phyloP scores from a whole-genome alignment of 2,888 invertebrate genomes.

The Drosophila emarginata region DNA sequence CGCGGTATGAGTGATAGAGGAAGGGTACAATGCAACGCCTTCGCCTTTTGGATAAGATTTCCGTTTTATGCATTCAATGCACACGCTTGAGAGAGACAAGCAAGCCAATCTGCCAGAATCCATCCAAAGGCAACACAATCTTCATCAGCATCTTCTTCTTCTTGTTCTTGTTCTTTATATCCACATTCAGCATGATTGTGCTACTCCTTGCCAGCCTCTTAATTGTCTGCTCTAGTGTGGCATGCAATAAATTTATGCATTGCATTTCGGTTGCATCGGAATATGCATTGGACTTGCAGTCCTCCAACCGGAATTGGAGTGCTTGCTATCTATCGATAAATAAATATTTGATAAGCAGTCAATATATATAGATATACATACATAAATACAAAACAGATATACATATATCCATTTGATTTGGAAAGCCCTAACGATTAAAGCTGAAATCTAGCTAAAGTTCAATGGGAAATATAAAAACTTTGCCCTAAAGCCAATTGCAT shows the following conservation, averaged over 20 bases:
- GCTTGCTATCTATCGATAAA: slow-evolving; percentile 48
- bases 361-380: slow-evolving; percentile 13
- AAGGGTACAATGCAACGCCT: slow-evolving; percentile 38
- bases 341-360: slow-evolving; percentile 72
- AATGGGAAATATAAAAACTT: no score
- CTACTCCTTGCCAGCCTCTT: slow-evolving; percentile 43
- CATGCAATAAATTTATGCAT: slow-evolving; percentile 75
- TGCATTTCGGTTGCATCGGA: slow-evolving; percentile 60
- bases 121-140: slow-evolving; percentile 1
- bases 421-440: background rate
- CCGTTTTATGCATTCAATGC: slow-evolving; percentile 74
- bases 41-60: slow-evolving; percentile 47
- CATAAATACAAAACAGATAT: background rate
- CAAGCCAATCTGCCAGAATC: slow-evolving; percentile 61
- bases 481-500: no score
- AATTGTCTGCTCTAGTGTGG: slow-evolving; percentile 64
- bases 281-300: slow-evolving; percentile 29
- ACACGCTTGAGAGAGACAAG: slow-evolving; percentile 68
- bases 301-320: slow-evolving; percentile 11
- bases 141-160: slow-evolving; percentile 16
- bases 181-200: background rate
- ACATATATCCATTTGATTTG: background rate
- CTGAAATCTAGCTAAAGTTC: no score
- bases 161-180: background rate
- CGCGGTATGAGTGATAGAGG: no score